Evolutionary conservation across 2,113 vertebrate species (phyloP).

Genomic region (Malurus melanocephalus): DNA sequence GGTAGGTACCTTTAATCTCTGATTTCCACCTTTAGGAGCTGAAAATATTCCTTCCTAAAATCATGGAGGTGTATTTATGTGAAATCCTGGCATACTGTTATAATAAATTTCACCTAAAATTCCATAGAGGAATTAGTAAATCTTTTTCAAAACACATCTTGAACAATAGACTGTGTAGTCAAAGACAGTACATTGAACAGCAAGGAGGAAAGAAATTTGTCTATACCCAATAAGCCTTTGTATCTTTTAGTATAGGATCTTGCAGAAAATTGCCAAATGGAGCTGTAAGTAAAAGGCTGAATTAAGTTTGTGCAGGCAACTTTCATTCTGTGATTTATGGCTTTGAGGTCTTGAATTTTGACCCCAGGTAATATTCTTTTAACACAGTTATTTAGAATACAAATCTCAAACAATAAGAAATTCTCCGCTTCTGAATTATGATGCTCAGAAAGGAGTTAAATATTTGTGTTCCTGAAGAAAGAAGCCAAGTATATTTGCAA

Average conservation of each 20-base stretch:
- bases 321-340: neutral
- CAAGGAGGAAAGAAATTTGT: neutral
- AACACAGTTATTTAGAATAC: neutral
- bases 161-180: neutral
- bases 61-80: neutral
- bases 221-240: neutral
- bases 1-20: neutral
- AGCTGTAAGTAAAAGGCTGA: neutral
- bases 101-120: neutral
- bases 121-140: neutral
- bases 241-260: neutral
- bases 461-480: slow-evolving; percentile 29
- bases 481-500: slow-evolving; percentile 57
- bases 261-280: neutral
- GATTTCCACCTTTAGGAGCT: neutral
- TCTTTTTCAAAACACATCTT: neutral
- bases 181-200: neutral
- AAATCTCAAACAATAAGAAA: neutral
- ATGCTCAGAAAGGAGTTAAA: slow-evolving; percentile 41
- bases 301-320: neutral
- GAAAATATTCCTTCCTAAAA: neutral
- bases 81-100: neutral
- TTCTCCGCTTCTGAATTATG: slow-evolving; percentile 18
- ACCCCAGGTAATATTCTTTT: neutral
- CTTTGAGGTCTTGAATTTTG: neutral